These are phyloP conservation scores for Schizopygopsis pylzovi DNA, from an alignment of 2,797 vertebrate genomes.

Conservation along the genomic window DNA sequence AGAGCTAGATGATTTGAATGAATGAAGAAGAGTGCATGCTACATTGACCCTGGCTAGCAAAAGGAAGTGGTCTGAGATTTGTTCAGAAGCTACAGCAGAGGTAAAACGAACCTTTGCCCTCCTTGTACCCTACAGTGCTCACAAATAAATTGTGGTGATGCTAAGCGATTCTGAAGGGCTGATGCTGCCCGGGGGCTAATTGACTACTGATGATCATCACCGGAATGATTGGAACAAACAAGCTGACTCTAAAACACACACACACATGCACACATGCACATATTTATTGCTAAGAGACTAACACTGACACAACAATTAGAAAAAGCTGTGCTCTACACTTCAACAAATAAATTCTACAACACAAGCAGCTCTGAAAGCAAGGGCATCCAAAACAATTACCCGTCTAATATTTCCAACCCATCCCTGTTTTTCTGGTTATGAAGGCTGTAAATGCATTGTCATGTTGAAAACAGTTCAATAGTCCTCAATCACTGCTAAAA, in stretches of 20 bases:
- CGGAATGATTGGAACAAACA: conserved; percentile 48
- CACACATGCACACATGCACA: conserved; percentile 28
- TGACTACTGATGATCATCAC: conserved; percentile 67
- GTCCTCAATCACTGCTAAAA: conserved; percentile 29
- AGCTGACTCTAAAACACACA: conserved; percentile 39
- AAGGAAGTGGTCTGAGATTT: conserved; percentile 18
- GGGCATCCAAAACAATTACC: conserved; percentile 53
- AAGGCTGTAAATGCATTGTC: conserved; percentile 28
- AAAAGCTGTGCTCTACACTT: conserved; percentile 28
- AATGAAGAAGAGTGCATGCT: conserved; percentile 24
- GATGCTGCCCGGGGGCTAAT: conserved; percentile 66
- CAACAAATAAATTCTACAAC: conserved; percentile 21
- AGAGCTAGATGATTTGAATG: background rate
- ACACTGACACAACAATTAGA: conserved; percentile 16
- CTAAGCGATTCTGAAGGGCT: conserved; percentile 69
- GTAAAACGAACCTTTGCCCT: conserved; percentile 10
- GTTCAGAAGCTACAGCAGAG: background rate
- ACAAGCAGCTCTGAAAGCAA: conserved; percentile 34
- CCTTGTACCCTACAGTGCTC: background rate
- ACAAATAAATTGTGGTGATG: conserved; percentile 62
- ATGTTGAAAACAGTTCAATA: conserved; percentile 1
- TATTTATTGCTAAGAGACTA: conserved; percentile 16
- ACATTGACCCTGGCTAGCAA: conserved; percentile 1
- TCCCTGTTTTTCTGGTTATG: conserved; percentile 70
- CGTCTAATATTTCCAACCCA: conserved; percentile 29